These are phyloP conservation scores for Sebastes dallii DNA, from an alignment of 2,797 vertebrate species.

Conservation along the genomic window DNA sequence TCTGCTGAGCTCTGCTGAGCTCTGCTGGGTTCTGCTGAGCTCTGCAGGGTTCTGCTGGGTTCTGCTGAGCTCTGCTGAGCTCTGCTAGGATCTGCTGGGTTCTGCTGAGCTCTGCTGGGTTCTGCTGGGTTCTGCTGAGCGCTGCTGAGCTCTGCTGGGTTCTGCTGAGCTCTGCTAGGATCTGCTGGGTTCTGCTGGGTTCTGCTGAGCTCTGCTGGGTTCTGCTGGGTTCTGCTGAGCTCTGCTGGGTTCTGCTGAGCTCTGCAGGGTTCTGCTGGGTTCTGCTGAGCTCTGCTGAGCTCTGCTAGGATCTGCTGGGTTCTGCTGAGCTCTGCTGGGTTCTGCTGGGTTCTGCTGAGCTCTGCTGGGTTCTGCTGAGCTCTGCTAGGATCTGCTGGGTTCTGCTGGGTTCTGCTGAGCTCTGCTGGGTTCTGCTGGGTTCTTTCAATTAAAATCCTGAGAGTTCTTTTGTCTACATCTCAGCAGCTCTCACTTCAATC, in stretches of 20 bases:
- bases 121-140: too few species aligned
- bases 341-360: fast-evolving
- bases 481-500: background rate
- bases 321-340: fast-evolving
- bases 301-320: fast-evolving
- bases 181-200: too few species aligned
- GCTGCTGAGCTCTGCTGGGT: too few species aligned
- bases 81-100: too few species aligned
- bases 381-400: too few species aligned
- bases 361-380: too few species aligned
- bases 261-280: fast-evolving
- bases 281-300: fast-evolving
- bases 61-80: too few species aligned
- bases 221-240: background rate
- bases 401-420: too few species aligned
- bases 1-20: background rate
- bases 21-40: background rate
- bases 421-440: background rate
- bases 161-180: too few species aligned
- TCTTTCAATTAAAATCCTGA: background rate
- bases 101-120: too few species aligned
- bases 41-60: too few species aligned
- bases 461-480: background rate
- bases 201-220: fast-evolving
- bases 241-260: fast-evolving